These are phyloP conservation scores for Vireo griseus DNA, from an alignment of 2,797 vertebrate species.

Conservation along the genomic window DNA sequence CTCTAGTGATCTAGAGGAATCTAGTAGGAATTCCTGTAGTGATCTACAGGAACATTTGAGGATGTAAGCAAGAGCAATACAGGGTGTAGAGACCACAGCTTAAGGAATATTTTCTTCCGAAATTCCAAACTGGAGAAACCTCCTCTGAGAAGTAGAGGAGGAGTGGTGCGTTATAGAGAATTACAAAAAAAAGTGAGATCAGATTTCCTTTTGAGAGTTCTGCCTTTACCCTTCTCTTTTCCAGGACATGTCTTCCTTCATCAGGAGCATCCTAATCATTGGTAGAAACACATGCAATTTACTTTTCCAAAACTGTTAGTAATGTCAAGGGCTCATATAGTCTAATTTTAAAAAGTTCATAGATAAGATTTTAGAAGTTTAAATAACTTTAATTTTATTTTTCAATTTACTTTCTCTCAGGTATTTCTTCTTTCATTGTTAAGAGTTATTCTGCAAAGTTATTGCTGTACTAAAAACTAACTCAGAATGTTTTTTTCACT, in stretches of 20 bases:
- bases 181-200: neutral
- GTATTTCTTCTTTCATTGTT: neutral
- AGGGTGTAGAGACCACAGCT: neutral
- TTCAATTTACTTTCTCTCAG: neutral
- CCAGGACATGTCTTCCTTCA: neutral
- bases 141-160: neutral
- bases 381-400: neutral
- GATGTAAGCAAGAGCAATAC: neutral
- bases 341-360: rapidly evolving
- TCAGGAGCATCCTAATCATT: neutral
- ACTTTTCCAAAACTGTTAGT: neutral
- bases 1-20: neutral
- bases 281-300: neutral
- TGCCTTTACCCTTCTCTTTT: neutral
- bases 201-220: neutral
- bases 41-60: neutral
- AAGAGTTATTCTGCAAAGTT: neutral
- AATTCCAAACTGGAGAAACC: neutral
- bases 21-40: too few species aligned
- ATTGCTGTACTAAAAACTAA: neutral
- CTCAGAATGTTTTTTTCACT: neutral
- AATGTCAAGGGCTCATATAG: neutral
- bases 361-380: neutral
- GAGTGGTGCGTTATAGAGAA: neutral
- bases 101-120: neutral